phyloP scores from a whole-genome alignment of 2,797 vertebrate genomes.

The Paramormyrops hopkinsi region DNA sequence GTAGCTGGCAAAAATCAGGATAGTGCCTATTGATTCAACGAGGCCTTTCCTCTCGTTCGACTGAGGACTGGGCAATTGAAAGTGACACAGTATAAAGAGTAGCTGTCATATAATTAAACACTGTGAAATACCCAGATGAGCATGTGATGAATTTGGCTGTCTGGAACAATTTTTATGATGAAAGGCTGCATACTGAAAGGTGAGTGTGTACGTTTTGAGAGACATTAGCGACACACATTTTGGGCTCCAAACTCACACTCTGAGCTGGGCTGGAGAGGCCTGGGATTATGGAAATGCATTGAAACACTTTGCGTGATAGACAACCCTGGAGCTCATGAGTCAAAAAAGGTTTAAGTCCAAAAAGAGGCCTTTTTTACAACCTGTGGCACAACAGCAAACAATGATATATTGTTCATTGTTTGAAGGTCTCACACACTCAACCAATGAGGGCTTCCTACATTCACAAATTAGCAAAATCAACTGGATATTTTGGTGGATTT shows the following conservation, averaged over 20 bases:
- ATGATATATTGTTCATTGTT: not conserved
- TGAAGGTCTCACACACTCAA: not conserved
- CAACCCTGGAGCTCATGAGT: not conserved
- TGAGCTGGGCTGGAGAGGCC: not conserved
- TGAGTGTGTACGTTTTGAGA: conserved; percentile 32
- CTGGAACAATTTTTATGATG: conserved; percentile 48
- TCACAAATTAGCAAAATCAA: not conserved
- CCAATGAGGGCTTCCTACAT: not conserved
- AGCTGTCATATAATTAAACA: conserved; percentile 65
- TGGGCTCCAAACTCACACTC: conserved; percentile 5
- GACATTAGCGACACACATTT: conserved; percentile 27
- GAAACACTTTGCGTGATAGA: not conserved
- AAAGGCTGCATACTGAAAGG: conserved; percentile 40
- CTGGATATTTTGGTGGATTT: not conserved
- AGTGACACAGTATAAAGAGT: conserved; percentile 64
- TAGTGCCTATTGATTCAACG: conserved; percentile 42
- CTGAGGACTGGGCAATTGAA: conserved; percentile 51
- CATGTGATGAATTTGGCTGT: conserved; percentile 59
- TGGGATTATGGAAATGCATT: not conserved
- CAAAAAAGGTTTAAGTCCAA: not conserved
- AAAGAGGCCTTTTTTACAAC: not conserved
- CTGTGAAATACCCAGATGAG: conserved; percentile 63
- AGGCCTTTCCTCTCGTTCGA: conserved; percentile 34
- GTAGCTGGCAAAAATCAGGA: conserved; percentile 24
- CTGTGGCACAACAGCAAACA: not conserved